A percentile compares a stretch with the other conserved stretches of the same genome.
phyloP scores from a whole-genome alignment of 2,113 vertebrate species.

The Forbesichthys agassizii region DNA sequence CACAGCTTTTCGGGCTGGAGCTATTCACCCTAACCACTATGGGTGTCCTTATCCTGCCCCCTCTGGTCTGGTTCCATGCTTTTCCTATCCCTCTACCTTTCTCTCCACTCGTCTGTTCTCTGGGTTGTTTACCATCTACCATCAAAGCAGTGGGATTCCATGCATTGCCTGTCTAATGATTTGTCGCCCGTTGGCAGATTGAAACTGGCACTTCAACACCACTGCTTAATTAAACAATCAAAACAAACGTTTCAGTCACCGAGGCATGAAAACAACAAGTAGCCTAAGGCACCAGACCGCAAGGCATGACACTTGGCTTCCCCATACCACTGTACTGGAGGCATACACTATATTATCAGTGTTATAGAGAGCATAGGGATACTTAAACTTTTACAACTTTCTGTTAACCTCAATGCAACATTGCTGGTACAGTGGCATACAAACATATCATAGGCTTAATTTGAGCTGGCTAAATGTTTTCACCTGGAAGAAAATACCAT shows the following conservation, averaged over 20 bases:
- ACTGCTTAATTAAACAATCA: slow-evolving; percentile 52
- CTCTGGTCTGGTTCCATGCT: background rate
- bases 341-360: too few relatives aligned
- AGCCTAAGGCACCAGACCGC: background rate
- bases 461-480: too few relatives aligned
- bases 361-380: too few relatives aligned
- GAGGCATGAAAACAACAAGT: background rate
- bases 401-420: too few relatives aligned
- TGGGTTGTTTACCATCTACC: slow-evolving; percentile 64
- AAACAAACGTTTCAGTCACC: slow-evolving; percentile 26
- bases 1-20: background rate
- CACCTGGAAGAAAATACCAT: too few relatives aligned
- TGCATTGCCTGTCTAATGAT: slow-evolving; percentile 38
- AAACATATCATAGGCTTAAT: too few relatives aligned
- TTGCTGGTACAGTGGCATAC: too few relatives aligned
- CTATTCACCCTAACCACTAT: too few relatives aligned
- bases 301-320: background rate
- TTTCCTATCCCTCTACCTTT: slow-evolving; percentile 13
- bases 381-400: too few relatives aligned
- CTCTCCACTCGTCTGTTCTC: slow-evolving; percentile 24
- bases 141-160: slow-evolving; percentile 57
- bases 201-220: slow-evolving; percentile 54
- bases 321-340: background rate
- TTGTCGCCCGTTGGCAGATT: slow-evolving; percentile 38
- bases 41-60: too few relatives aligned